Percentiles rank a stretch among this genome's conserved stretches.
Conservation (phyloP, 1,140 invertebrate species). For the Ruditapes philippinarum region DNA sequence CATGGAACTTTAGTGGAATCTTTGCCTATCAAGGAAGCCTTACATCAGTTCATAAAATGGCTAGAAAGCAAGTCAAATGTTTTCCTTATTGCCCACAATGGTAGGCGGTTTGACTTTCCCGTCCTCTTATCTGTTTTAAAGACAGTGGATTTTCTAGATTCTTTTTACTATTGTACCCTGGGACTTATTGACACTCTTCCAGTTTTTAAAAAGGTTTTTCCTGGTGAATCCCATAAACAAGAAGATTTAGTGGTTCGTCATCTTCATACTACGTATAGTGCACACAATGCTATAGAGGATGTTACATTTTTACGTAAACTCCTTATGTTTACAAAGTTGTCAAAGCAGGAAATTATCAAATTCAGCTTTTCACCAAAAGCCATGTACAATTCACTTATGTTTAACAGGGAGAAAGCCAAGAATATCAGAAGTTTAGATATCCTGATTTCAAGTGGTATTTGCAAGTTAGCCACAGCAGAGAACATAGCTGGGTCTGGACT, state of each 20-base stretch:
- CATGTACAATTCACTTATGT: not conserved
- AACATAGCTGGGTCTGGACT: slow-evolving; percentile 40
- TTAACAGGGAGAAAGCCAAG: not conserved
- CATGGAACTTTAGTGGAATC: not conserved
- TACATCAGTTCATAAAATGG: not conserved
- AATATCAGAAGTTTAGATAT: not conserved
- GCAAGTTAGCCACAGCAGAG: slow-evolving; percentile 28
- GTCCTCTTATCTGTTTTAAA: not conserved
- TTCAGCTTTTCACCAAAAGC: not conserved
- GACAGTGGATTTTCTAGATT: not conserved
- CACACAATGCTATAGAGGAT: not conserved
- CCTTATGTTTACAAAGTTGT: not conserved
- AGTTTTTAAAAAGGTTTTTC: no score
- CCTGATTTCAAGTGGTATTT: not conserved
- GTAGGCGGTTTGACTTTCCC: not conserved
- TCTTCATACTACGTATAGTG: not conserved
- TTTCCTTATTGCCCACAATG: not conserved
- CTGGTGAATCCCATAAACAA: not conserved
- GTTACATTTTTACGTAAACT: not conserved
- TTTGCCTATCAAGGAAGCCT: not conserved
- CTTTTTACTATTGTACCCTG: not conserved
- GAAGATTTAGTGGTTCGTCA: not conserved
- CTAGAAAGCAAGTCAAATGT: not conserved
- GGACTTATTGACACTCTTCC: slow-evolving; percentile 7
- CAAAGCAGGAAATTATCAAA: not conserved